These are phyloP conservation scores for Thymallus thymallus DNA, from an alignment of 2,113 vertebrate species.

Conservation along the genomic window DNA sequence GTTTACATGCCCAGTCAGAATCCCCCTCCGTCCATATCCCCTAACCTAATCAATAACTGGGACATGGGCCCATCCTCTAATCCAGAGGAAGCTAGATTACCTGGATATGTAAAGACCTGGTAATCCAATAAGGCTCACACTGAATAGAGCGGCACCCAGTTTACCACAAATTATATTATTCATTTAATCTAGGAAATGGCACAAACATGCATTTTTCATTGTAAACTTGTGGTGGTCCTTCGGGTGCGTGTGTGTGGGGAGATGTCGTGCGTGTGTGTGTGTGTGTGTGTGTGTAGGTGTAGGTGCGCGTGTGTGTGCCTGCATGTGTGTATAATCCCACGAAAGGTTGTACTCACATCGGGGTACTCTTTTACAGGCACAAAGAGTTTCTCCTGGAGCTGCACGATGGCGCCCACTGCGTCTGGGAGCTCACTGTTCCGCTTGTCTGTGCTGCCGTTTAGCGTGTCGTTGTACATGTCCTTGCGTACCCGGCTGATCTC, in stretches of 20 bases:
- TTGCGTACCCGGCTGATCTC: conserved; percentile 94
- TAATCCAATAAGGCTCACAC: conserved; percentile 44
- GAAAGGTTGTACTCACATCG: conserved; percentile 79
- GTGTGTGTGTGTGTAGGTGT: background rate
- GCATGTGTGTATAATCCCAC: background rate
- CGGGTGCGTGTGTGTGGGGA: background rate
- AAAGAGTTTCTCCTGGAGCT: conserved; percentile 92
- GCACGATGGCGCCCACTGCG: conserved; percentile 86
- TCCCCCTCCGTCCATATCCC: conserved; percentile 4
- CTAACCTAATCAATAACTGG: conserved; percentile 49
- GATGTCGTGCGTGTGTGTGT: background rate
- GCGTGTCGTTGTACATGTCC: conserved; percentile 93
- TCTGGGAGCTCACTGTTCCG: conserved; percentile 86
- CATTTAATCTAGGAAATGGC: conserved; percentile 13
- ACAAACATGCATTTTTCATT: background rate
- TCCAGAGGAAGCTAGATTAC: conserved; percentile 49
- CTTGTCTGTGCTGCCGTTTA: conserved; percentile 89
- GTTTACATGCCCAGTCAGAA: conserved; percentile 1
- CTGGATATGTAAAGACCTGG: conserved; percentile 30
- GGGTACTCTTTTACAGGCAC: conserved; percentile 94
- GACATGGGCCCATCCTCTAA: conserved; percentile 43
- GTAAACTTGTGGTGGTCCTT: background rate
- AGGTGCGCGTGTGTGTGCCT: conserved; percentile 1
- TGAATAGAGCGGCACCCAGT: conserved; percentile 18
- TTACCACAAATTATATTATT: conserved; percentile 28